phyloP scores from a whole-genome alignment of 2,797 vertebrate genomes.

The Chaetodon trifasciatus region DNA sequence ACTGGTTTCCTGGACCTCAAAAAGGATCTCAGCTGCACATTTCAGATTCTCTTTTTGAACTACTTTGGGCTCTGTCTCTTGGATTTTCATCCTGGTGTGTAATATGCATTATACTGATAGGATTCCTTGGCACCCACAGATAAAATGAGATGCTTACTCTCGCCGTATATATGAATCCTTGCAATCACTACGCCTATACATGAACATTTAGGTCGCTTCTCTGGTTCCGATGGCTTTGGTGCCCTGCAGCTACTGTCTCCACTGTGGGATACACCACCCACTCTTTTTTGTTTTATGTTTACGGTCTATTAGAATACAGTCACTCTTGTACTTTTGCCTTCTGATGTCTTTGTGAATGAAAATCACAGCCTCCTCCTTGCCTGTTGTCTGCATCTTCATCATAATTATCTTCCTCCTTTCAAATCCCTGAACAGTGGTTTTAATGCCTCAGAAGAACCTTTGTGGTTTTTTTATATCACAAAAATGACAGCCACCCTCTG shows the following conservation, averaged over 20 bases:
- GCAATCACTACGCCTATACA: conserved; percentile 49
- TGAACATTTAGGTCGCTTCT: conserved; percentile 72
- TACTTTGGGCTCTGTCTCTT: neutral
- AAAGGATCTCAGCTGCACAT: conserved; percentile 36
- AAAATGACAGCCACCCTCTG: conserved; percentile 62
- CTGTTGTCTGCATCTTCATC: conserved; percentile 41
- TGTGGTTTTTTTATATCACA: conserved; percentile 50
- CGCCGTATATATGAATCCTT: conserved; percentile 45
- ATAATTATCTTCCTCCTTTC: conserved; percentile 43
- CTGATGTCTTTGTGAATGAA: conserved; percentile 49
- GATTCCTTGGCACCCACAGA: conserved; percentile 6
- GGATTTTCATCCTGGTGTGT: conserved; percentile 49
- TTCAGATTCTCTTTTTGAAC: conserved; percentile 51
- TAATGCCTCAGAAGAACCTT: conserved; percentile 55
- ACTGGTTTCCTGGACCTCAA: conserved; percentile 19
- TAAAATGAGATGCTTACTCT: conserved; percentile 34
- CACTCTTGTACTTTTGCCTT: conserved; percentile 40
- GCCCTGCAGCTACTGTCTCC: conserved; percentile 57
- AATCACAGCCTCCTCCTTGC: conserved; percentile 21
- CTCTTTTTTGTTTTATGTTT: conserved; percentile 51
- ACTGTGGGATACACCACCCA: conserved; percentile 59
- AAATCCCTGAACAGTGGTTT: conserved; percentile 50
- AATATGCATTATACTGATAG: conserved; percentile 22
- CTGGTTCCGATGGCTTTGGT: conserved; percentile 42
- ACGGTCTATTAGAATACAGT: conserved; percentile 49